phyloP scores from a whole-genome alignment of 2,113 vertebrate species.

The Phalacrocorax aristotelis region DNA sequence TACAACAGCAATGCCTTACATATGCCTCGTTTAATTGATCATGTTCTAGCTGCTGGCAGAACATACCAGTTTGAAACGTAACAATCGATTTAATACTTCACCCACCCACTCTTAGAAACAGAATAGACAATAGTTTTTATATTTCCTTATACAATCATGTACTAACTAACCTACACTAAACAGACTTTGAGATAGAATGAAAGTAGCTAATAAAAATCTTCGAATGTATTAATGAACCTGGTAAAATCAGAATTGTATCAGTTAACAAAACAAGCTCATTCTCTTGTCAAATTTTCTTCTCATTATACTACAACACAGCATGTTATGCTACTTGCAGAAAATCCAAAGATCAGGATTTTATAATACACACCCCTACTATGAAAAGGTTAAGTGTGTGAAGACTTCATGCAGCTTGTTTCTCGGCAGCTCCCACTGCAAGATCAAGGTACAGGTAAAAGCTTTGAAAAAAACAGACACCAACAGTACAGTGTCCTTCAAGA shows the following conservation, averaged over 20 bases:
- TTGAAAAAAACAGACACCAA: neutral
- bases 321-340: neutral
- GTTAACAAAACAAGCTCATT: neutral
- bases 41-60: constrained; percentile 17
- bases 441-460: neutral
- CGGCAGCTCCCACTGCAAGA: neutral
- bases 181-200: neutral
- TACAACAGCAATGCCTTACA: constrained; percentile 6
- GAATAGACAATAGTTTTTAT: neutral
- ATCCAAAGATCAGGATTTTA: neutral
- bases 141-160: neutral
- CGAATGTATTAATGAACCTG: neutral
- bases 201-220: neutral
- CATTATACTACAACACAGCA: neutral
- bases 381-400: neutral
- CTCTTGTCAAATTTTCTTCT: neutral
- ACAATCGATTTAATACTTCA: constrained; percentile 1
- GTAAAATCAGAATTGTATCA: neutral
- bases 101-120: neutral
- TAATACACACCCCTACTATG: neutral
- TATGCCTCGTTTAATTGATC: constrained; percentile 23
- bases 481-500: neutral
- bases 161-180: neutral
- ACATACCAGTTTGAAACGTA: constrained; percentile 1
- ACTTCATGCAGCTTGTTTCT: neutral